Percentiles rank a stretch among this genome's conserved stretches.
Evolutionary conservation across 2,888 invertebrate genomes (phyloP).

Genomic region (Leptopilina syphax): DNA sequence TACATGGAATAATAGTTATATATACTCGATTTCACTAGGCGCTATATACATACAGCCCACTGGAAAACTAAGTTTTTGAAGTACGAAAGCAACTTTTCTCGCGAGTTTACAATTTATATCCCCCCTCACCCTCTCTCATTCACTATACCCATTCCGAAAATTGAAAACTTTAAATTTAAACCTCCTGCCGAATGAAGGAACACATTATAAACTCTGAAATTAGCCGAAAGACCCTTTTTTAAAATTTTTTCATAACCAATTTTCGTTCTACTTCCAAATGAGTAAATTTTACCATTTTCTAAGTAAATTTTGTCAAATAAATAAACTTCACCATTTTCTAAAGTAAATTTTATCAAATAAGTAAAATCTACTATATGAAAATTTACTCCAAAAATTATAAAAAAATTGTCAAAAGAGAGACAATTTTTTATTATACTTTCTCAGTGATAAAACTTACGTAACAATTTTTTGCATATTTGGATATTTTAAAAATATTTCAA

Average conservation of each 20-base stretch:
- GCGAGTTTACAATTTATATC: background rate
- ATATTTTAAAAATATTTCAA: no score
- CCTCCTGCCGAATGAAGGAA: no score
- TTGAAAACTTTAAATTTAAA: background rate
- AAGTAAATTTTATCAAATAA: no score
- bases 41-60: background rate
- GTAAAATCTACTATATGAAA: no score
- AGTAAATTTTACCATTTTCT: background rate
- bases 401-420: no score
- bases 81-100: constrained; percentile 3
- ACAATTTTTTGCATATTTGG: no score
- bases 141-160: background rate
- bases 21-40: background rate
- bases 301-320: no score
- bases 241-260: background rate
- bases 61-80: background rate
- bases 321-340: no score
- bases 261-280: background rate
- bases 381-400: no score
- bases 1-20: background rate
- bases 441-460: no score
- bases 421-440: no score
- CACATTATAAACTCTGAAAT: background rate
- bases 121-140: background rate
- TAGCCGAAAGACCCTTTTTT: no score